phyloP scores from a whole-genome alignment of 2,113 vertebrate genomes.

The Sakesphorus luctuosus region DNA sequence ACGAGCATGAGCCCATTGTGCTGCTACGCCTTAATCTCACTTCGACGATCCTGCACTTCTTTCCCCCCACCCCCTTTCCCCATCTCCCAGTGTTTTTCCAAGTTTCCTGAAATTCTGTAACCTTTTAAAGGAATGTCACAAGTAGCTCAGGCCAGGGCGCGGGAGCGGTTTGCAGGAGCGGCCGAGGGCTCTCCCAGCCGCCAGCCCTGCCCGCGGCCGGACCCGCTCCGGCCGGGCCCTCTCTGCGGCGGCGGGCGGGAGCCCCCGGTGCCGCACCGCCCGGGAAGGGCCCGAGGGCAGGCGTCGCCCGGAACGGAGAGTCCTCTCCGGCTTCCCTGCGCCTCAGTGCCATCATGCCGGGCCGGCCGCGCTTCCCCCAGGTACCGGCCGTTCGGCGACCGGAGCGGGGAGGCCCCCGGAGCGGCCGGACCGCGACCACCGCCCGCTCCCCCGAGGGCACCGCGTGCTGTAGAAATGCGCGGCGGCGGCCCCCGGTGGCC shows the following conservation, averaged over 20 bases:
- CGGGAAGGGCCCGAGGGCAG: too few species aligned
- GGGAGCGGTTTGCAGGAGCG: accelerated
- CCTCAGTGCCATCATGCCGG: neutral
- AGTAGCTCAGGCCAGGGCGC: neutral
- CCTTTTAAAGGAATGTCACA: neutral
- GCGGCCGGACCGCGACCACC: neutral
- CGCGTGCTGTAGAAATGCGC: neutral
- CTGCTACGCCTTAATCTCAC: neutral
- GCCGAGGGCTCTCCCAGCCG: neutral
- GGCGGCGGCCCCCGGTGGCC: neutral
- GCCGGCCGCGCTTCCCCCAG: neutral
- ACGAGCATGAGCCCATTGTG: accelerated
- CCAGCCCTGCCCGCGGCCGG: neutral
- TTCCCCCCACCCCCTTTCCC: too few species aligned
- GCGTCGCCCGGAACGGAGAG: too few species aligned
- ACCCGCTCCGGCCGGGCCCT: neutral
- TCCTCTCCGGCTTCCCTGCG: neutral
- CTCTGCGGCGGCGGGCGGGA: neutral
- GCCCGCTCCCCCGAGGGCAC: neutral
- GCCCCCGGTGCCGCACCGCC: neutral
- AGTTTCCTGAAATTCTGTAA: neutral
- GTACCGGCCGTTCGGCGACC: neutral
- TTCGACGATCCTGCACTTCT: accelerated
- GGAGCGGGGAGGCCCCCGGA: neutral
- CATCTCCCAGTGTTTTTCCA: neutral